A percentile compares a stretch with the other conserved stretches of the same genome.
Conservation (phyloP, 2,797 vertebrate genomes). For the Spheniscus humboldti region DNA sequence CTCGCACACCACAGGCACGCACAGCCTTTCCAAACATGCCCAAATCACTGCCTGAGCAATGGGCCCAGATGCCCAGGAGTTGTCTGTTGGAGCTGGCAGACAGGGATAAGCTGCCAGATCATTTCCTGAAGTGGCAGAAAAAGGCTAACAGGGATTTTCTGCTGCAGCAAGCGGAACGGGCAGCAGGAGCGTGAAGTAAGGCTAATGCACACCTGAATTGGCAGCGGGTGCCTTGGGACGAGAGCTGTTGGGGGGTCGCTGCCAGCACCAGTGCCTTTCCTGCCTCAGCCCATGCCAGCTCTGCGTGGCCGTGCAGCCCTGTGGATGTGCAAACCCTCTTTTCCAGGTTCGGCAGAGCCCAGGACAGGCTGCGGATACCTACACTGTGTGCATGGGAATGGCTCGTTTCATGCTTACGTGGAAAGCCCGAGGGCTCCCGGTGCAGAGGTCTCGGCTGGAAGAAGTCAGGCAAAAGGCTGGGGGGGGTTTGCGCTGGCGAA, state of each 20-base stretch:
- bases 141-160: neutral
- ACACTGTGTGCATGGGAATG: neutral
- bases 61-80: neutral
- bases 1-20: fast-evolving
- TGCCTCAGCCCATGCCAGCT: too few species aligned
- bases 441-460: neutral
- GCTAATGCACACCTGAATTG: neutral
- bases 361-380: neutral
- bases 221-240: neutral
- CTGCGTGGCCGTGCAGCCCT: fast-evolving
- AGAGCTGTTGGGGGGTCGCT: too few species aligned
- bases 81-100: neutral
- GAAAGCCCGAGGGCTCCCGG: neutral
- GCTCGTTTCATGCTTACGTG: neutral
- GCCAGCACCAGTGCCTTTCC: neutral
- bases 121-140: neutral
- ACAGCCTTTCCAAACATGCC: neutral
- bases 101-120: neutral
- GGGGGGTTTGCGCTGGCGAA: neutral
- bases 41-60: neutral
- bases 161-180: neutral
- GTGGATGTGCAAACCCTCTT: neutral
- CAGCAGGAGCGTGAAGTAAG: neutral
- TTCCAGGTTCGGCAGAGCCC: neutral
- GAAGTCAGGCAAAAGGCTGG: neutral